These are phyloP conservation scores for Drosophila pruinosa DNA, from an alignment of 1,140 invertebrate genomes.

Conservation along the genomic window DNA sequence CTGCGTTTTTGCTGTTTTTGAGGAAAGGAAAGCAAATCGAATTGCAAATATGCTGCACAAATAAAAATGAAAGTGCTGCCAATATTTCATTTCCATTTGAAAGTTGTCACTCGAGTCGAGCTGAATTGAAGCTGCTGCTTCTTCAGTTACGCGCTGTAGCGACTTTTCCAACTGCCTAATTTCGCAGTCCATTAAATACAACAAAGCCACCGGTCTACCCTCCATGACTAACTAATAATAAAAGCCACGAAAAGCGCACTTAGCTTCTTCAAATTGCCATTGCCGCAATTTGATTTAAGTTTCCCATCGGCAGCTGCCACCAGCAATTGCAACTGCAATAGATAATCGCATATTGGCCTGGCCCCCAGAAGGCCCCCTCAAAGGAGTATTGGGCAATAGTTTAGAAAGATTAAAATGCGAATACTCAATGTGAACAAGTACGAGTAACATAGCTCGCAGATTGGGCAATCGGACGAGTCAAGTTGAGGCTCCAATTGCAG, in stretches of 20 bases:
- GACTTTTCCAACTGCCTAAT: slow-evolving; percentile 33
- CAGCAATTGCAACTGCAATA: slow-evolving; percentile 28
- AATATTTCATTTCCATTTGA: slow-evolving; percentile 65
- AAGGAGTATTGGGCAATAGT: slow-evolving; percentile 67
- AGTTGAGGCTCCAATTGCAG: slow-evolving; percentile 19
- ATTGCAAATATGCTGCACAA: slow-evolving; percentile 51
- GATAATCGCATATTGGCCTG: slow-evolving; percentile 47
- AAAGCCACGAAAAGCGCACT: slow-evolving; percentile 31
- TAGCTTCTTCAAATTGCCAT: slow-evolving; percentile 59
- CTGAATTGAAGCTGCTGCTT: slow-evolving; percentile 31
- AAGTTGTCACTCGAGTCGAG: slow-evolving; percentile 61
- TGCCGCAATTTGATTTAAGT: slow-evolving; percentile 46
- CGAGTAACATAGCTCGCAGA: slow-evolving; percentile 20
- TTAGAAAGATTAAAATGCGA: slow-evolving; percentile 77
- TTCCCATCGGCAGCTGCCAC: slow-evolving; percentile 37
- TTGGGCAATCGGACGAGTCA: slow-evolving; percentile 36
- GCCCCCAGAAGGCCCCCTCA: slow-evolving; percentile 31
- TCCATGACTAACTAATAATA: slow-evolving; percentile 14
- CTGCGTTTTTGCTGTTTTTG: neutral
- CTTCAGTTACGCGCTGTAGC: slow-evolving; percentile 65
- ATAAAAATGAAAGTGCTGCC: slow-evolving; percentile 69
- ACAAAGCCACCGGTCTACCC: neutral
- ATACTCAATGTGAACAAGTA: slow-evolving; percentile 56
- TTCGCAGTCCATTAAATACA: slow-evolving; percentile 40
- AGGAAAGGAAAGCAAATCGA: slow-evolving; percentile 69